Evolutionary conservation across 37 sponge, comb jelly and placozoan genomes (phyloP).

Genomic region (Axinella damicornis): DNA sequence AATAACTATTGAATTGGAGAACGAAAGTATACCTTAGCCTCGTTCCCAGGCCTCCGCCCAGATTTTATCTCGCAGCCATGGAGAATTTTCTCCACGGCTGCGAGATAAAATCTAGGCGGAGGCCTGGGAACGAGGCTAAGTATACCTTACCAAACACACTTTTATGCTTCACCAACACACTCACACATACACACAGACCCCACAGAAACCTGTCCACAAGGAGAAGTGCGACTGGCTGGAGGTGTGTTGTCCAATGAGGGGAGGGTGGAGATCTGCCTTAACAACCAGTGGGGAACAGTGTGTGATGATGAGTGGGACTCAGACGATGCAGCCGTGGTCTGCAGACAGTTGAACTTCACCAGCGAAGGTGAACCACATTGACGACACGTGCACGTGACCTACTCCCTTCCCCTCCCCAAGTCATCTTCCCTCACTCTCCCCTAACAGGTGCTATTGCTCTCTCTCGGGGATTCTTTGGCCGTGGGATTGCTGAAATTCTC

Average conservation of each 20-base stretch:
- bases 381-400: not conserved
- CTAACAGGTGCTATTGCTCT: constrained; percentile 30
- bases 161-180: too few relatives aligned
- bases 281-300: constrained; percentile 58
- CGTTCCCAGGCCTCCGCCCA: too few relatives aligned
- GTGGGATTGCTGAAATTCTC: constrained; percentile 14
- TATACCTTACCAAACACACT: too few relatives aligned
- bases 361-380: not conserved
- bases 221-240: constrained; percentile 14
- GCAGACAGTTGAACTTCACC: constrained; percentile 36
- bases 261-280: constrained; percentile 36
- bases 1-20: too few relatives aligned
- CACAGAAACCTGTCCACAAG: not conserved
- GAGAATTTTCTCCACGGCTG: too few relatives aligned
- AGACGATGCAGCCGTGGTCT: constrained; percentile 36
- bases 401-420: not conserved
- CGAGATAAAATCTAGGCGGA: too few relatives aligned
- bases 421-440: too few relatives aligned
- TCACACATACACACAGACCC: not conserved
- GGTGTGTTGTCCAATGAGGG: constrained; percentile 23
- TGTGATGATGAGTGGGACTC: constrained; percentile 62
- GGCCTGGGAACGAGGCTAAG: too few relatives aligned
- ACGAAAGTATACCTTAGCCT: too few relatives aligned
- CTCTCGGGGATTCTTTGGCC: constrained; percentile 41
- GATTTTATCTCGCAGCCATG: too few relatives aligned